Evolutionary conservation across 1,140 invertebrate genomes (phyloP).

Genomic region (Scaptodrosophila lebanonensis): DNA sequence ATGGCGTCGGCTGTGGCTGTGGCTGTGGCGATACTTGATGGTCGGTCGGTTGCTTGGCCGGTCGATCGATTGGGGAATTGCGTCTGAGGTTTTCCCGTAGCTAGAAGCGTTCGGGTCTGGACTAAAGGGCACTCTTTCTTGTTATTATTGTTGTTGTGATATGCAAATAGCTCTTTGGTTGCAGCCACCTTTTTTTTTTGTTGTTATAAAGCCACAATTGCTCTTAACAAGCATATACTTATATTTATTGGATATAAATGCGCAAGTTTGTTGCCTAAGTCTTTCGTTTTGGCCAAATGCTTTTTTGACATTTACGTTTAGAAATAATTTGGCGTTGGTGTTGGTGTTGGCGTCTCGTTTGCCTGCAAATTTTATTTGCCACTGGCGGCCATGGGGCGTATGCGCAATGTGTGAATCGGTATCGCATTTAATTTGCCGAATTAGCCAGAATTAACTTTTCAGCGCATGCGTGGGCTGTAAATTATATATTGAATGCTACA

Average conservation of each 20-base stretch:
- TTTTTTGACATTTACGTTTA: constrained; percentile 63
- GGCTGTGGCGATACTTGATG: background rate
- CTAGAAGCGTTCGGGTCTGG: constrained; percentile 38
- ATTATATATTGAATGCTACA: constrained; percentile 12
- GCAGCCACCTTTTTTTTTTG: constrained; percentile 24
- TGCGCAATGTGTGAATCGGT: constrained; percentile 30
- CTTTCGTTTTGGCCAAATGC: constrained; percentile 38
- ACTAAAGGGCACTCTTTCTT: constrained; percentile 71
- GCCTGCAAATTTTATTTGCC: no score
- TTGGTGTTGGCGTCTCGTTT: no score
- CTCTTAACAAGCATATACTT: constrained; percentile 69
- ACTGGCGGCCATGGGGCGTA: constrained; percentile 26
- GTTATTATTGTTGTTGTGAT: no score
- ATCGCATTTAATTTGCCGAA: background rate
- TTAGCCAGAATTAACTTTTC: constrained; percentile 26
- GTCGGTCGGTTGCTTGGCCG: no score
- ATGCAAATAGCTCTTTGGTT: no score
- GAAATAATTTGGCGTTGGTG: no score
- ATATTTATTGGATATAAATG: constrained; percentile 36
- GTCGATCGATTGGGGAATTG: no score
- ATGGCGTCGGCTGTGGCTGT: constrained; percentile 27
- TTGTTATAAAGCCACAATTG: constrained; percentile 42
- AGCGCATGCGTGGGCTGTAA: constrained; percentile 50
- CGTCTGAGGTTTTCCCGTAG: no score
- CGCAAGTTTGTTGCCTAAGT: constrained; percentile 66